phyloP scores from a whole-genome alignment of 2,113 vertebrate genomes.

The Pelecanus crispus region DNA sequence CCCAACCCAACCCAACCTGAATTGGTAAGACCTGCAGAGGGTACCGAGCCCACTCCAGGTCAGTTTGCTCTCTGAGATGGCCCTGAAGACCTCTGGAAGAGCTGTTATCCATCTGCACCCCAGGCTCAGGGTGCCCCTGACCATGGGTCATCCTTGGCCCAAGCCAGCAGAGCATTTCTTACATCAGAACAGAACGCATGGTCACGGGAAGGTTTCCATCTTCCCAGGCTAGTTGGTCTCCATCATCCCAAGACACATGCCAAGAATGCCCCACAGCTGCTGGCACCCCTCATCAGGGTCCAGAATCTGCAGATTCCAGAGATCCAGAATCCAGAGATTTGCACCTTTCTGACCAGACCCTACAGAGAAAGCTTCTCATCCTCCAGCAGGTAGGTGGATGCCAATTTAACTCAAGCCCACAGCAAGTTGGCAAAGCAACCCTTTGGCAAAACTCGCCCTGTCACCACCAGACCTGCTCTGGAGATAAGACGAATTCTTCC shows the following conservation, averaged over 20 bases:
- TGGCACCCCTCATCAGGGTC: not conserved
- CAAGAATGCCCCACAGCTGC: not conserved
- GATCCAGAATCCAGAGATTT: too few species aligned
- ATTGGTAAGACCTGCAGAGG: not conserved
- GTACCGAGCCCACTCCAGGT: not conserved
- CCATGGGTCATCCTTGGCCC: not conserved
- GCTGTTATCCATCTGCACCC: not conserved
- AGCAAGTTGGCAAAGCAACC: not conserved
- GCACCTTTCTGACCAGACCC: not conserved
- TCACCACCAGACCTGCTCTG: slow-evolving; percentile 5
- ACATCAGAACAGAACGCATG: not conserved
- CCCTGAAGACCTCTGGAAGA: not conserved
- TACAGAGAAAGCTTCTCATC: not conserved
- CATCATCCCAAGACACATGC: not conserved
- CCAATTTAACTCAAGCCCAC: not conserved
- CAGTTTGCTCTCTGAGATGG: not conserved
- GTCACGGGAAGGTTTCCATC: not conserved
- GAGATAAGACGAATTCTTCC: slow-evolving; percentile 8
- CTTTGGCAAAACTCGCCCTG: not conserved
- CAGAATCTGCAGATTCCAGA: too few species aligned
- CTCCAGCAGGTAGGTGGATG: not conserved
- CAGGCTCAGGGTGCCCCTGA: not conserved
- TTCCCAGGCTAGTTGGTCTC: not conserved
- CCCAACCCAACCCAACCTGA: not conserved
- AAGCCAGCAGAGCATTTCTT: not conserved